Conservation (phyloP, 2,113 vertebrate species). For the Tachysurus fulvidraco region DNA sequence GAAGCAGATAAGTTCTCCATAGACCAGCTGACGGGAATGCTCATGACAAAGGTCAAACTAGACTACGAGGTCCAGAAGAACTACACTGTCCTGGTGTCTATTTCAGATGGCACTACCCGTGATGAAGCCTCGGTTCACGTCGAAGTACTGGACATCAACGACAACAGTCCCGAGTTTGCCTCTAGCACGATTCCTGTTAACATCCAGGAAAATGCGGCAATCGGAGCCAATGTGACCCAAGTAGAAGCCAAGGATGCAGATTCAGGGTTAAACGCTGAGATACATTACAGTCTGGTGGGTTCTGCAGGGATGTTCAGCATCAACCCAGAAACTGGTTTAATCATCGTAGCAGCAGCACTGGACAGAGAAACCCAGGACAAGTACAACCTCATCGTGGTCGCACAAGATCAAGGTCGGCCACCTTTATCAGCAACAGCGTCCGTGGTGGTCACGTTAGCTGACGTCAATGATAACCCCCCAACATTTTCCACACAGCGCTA, state of each 20-base stretch:
- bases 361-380: constrained; percentile 70
- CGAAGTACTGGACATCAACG: constrained; percentile 73
- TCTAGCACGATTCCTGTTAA: neutral
- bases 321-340: constrained; percentile 62
- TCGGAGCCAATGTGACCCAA: constrained; percentile 33
- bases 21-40: constrained; percentile 51
- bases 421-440: constrained; percentile 50
- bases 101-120: constrained; percentile 65
- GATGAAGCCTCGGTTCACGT: constrained; percentile 67
- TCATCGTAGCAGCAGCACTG: constrained; percentile 61
- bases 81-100: constrained; percentile 67
- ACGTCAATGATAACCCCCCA: constrained; percentile 74
- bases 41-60: constrained; percentile 65
- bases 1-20: constrained; percentile 68
- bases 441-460: constrained; percentile 59
- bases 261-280: constrained; percentile 70
- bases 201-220: constrained; percentile 52
- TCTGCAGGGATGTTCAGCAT: constrained; percentile 70
- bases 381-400: constrained; percentile 70
- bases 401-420: constrained; percentile 75
- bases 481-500: constrained; percentile 61
- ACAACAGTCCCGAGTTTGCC: constrained; percentile 72
- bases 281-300: constrained; percentile 70
- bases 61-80: constrained; percentile 68
- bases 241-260: constrained; percentile 67